Conservation (phyloP, 2,888 invertebrate species). For the Cephonodes hylas region DNA sequence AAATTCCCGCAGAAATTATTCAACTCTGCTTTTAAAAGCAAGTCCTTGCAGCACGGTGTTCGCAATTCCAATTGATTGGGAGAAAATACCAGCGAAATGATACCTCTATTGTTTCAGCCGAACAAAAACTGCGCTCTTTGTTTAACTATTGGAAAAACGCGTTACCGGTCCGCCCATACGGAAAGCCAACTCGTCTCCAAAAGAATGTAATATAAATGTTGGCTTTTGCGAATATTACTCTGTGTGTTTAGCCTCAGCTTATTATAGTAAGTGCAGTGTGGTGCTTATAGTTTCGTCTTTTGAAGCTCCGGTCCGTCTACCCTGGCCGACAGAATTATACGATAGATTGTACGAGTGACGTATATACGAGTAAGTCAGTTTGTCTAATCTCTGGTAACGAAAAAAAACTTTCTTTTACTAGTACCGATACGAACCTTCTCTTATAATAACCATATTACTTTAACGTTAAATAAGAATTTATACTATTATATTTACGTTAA, state of each 20-base stretch:
- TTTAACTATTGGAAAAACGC: background rate
- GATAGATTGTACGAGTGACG: no score
- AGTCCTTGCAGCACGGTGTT: background rate
- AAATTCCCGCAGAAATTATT: background rate
- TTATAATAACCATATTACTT: no score
- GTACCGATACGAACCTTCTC: no score
- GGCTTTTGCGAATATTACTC: background rate
- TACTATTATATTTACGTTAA: no score
- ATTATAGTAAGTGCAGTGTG: no score
- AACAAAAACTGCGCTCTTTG: conserved; percentile 2
- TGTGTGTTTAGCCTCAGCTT: background rate
- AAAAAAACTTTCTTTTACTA: no score
- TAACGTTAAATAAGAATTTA: no score
- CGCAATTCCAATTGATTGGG: conserved; percentile 7
- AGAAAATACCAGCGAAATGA: conserved; percentile 2
- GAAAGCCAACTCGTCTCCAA: background rate
- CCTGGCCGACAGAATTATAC: no score
- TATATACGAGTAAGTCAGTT: no score
- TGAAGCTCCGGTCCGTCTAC: no score
- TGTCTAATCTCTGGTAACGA: no score
- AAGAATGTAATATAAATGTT: background rate
- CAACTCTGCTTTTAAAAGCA: background rate
- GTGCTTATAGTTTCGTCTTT: no score
- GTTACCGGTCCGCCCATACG: background rate
- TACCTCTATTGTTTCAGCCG: background rate